These are phyloP conservation scores for Enchytraeus crypticus DNA, from an alignment of 2,888 invertebrate genomes.

Conservation along the genomic window DNA sequence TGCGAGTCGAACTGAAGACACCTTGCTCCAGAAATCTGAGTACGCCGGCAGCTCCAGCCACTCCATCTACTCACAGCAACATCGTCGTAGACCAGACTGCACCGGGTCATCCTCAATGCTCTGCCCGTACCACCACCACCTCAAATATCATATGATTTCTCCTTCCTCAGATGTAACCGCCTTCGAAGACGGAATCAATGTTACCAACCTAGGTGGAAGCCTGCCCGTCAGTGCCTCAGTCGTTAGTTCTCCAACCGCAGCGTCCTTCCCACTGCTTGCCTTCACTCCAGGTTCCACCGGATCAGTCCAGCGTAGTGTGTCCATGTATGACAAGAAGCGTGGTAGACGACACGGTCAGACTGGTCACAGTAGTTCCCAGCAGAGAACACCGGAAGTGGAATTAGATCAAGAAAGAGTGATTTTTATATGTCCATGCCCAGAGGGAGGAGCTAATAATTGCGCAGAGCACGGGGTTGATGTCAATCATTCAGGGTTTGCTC, in stretches of 20 bases:
- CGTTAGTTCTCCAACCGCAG: not conserved
- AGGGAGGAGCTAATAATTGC: too few species aligned
- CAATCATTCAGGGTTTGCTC: too few species aligned
- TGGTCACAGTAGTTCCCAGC: too few species aligned
- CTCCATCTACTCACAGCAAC: not conserved
- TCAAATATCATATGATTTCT: not conserved
- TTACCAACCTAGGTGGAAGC: not conserved
- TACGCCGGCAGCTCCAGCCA: not conserved
- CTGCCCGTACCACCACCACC: slow-evolving; percentile 7
- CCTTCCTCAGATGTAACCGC: not conserved
- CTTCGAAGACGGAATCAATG: not conserved
- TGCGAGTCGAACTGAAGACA: not conserved
- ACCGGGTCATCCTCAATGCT: not conserved
- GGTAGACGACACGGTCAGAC: too few species aligned
- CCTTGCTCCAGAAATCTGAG: not conserved
- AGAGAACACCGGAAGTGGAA: too few species aligned
- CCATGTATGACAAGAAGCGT: not conserved
- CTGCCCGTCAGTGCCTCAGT: not conserved
- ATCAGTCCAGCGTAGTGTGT: not conserved
- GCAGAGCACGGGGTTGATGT: too few species aligned
- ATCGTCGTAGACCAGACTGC: not conserved
- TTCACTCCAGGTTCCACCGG: not conserved
- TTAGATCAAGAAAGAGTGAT: too few species aligned
- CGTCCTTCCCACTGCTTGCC: not conserved
- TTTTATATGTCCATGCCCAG: too few species aligned